Percentiles rank a stretch among this genome's conserved stretches.
These are phyloP conservation scores for Antechinus stuartii DNA, from an alignment of 2,113 vertebrate genomes.

Conservation along the genomic window DNA sequence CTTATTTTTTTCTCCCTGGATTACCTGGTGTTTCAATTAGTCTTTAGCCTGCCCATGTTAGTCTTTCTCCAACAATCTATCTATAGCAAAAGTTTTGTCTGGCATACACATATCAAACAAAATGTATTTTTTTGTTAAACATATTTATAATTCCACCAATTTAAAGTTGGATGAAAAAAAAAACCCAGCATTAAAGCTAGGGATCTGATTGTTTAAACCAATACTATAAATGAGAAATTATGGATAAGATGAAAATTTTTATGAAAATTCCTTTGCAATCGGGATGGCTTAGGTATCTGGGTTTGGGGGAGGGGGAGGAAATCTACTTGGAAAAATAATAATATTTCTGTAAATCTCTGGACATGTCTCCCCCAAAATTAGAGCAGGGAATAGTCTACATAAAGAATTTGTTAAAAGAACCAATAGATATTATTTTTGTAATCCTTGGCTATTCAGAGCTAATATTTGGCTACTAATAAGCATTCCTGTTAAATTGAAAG, in stretches of 20 bases:
- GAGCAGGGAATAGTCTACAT: not conserved
- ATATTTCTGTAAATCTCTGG: not conserved
- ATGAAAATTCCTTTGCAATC: not conserved
- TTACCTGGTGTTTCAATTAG: not conserved
- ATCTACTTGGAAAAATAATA: conserved; percentile 29
- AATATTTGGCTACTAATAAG: not conserved
- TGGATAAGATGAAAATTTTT: conserved; percentile 46
- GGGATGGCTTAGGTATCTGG: conserved; percentile 23
- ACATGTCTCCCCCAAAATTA: not conserved
- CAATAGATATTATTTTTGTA: not conserved
- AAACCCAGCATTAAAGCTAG: conserved; percentile 41
- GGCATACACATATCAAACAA: not conserved
- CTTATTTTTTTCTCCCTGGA: not conserved
- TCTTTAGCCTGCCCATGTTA: not conserved
- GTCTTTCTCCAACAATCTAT: not conserved
- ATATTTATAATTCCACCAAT: not conserved
- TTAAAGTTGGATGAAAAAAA: conserved; percentile 24
- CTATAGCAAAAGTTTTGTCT: not conserved
- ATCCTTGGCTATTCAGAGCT: not conserved
- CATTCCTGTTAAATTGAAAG: conserved; percentile 1
- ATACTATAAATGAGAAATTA: conserved; percentile 43
- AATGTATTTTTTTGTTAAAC: not conserved
- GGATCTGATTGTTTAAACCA: conserved; percentile 36
- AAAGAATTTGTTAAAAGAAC: not conserved
- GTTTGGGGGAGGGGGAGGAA: not conserved